Evolutionary conservation across 2,888 invertebrate species (phyloP).

Genomic region (Zootermopsis nevadensis): DNA sequence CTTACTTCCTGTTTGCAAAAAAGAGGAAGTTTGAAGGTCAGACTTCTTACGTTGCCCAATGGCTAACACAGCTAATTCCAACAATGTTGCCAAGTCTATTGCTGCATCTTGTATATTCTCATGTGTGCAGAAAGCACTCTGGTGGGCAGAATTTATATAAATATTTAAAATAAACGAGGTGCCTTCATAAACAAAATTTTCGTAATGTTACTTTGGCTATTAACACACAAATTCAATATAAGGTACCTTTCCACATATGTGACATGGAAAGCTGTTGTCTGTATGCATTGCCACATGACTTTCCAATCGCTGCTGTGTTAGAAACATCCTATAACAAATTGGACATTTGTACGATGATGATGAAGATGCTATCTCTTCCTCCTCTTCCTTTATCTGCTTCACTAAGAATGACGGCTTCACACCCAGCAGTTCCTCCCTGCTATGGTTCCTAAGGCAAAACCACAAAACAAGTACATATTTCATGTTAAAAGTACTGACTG

Average conservation of each 20-base stretch:
- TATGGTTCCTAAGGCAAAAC: slow-evolving; percentile 1
- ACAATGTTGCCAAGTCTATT: too few species aligned
- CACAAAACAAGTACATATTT: background rate
- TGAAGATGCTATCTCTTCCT: background rate
- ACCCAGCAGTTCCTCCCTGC: slow-evolving; percentile 29
- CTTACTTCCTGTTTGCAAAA: too few species aligned
- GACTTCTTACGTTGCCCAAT: too few species aligned
- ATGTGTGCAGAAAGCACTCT: too few species aligned
- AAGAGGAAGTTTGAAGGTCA: too few species aligned
- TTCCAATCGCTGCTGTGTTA: slow-evolving; percentile 15
- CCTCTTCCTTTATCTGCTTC: background rate
- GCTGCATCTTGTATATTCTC: too few species aligned
- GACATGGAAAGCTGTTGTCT: slow-evolving; percentile 47
- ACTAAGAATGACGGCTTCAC: background rate
- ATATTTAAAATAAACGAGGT: too few species aligned
- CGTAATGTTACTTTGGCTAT: too few species aligned
- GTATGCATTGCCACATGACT: slow-evolving; percentile 33
- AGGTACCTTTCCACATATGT: slow-evolving; percentile 49
- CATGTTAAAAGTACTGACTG: too few species aligned
- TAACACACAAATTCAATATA: background rate
- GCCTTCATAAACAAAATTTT: too few species aligned
- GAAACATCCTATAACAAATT: background rate
- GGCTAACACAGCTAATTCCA: too few species aligned
- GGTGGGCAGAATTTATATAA: too few species aligned
- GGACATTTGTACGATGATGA: background rate